Conservation (phyloP, 2,888 invertebrate species). For the Rhamnusium bicolor region DNA sequence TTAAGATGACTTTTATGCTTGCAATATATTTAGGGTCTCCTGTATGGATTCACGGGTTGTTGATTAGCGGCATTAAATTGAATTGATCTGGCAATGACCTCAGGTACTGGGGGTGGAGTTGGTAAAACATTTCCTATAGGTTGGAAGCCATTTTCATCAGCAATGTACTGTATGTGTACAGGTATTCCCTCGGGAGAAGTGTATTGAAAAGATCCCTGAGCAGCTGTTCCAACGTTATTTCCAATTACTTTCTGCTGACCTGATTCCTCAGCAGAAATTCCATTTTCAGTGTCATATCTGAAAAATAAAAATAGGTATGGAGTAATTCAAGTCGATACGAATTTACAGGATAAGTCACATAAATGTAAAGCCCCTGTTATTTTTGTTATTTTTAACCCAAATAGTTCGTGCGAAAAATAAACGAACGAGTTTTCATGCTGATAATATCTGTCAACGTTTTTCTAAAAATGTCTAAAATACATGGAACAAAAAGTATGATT, state of each 20-base stretch:
- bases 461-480: no score
- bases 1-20: no score
- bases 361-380: no score
- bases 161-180: conserved; percentile 77
- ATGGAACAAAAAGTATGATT: no score
- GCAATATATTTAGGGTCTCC: background rate
- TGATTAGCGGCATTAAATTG: background rate
- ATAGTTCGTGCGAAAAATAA: no score
- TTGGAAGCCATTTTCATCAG: conserved; percentile 85
- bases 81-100: background rate
- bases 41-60: background rate
- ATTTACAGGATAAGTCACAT: no score
- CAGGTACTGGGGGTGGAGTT: background rate
- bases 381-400: no score
- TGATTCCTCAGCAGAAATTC: conserved; percentile 30
- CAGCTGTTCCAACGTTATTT: conserved; percentile 79
- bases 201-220: conserved; percentile 77
- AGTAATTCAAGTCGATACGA: no score
- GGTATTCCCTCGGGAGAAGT: conserved; percentile 75
- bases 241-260: conserved; percentile 10
- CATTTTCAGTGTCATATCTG: conserved; percentile 37
- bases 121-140: conserved; percentile 67
- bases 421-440: no score
- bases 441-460: no score
- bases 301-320: no score